Evolutionary conservation across 2,113 vertebrate genomes (phyloP).

Genomic region (Pollachius pollachius): DNA sequence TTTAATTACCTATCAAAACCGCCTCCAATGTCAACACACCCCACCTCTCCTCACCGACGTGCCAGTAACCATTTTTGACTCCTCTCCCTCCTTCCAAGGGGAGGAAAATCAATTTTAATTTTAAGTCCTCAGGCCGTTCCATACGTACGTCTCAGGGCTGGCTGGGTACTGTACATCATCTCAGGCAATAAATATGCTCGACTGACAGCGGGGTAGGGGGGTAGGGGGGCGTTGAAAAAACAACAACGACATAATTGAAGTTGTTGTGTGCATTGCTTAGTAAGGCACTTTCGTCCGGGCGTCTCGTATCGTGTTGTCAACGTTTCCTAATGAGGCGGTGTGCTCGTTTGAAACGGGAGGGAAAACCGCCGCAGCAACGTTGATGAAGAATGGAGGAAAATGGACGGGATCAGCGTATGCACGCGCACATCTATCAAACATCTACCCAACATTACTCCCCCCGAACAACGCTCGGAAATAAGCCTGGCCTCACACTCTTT

Average conservation of each 20-base stretch:
- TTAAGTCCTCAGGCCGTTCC: conserved; percentile 84
- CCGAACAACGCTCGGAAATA: conserved; percentile 9
- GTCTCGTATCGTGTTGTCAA: conserved; percentile 70
- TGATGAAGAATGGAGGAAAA: conserved; percentile 45
- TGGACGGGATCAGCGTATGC: neutral
- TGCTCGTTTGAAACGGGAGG: conserved; percentile 53
- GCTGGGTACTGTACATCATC: conserved; percentile 82
- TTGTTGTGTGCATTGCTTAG: conserved; percentile 73
- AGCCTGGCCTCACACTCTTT: conserved; percentile 39
- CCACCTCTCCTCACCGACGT: conserved; percentile 95
- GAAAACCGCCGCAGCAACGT: neutral
- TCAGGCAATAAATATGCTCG: conserved; percentile 82
- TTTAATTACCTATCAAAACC: conserved; percentile 98
- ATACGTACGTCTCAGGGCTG: conserved; percentile 58
- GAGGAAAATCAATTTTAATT: conserved; percentile 98
- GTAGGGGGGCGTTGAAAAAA: conserved; percentile 11
- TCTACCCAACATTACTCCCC: no score
- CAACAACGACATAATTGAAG: conserved; percentile 61
- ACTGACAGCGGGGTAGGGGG: conserved; percentile 30
- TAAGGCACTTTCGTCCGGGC: conserved; percentile 67
- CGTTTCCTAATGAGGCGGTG: conserved; percentile 68
- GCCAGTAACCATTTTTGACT: conserved; percentile 93
- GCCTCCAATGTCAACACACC: conserved; percentile 93
- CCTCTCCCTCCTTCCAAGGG: conserved; percentile 86
- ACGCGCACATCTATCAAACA: no score